phyloP scores from a whole-genome alignment of 2,113 vertebrate species.

The Lampris megalopsis region DNA sequence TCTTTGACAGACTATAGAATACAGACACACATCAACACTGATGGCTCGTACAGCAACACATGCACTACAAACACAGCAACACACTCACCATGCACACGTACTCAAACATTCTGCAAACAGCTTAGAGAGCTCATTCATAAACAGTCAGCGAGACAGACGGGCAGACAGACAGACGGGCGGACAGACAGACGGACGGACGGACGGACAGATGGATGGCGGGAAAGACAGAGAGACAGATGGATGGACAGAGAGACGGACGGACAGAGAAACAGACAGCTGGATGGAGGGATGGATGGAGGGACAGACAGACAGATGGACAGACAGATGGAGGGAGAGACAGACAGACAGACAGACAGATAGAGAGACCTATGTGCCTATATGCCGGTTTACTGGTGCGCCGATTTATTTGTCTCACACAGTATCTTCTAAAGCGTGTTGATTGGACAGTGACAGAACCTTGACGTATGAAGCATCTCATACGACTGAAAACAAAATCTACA shows the following conservation, averaged over 20 bases:
- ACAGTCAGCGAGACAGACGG: slow-evolving; percentile 51
- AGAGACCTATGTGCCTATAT: too few relatives aligned
- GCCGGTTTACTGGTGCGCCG: too few relatives aligned
- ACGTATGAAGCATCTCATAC: too few relatives aligned
- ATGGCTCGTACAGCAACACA: not conserved
- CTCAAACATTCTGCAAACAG: slow-evolving; percentile 31
- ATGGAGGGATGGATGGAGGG: slow-evolving; percentile 26
- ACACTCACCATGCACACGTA: not conserved
- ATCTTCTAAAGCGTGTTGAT: too few relatives aligned
- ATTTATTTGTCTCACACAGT: too few relatives aligned
- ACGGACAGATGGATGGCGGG: slow-evolving; percentile 12
- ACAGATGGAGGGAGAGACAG: slow-evolving; percentile 21
- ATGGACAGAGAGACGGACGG: not conserved
- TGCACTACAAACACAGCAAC: not conserved
- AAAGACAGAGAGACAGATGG: not conserved
- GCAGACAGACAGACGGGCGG: slow-evolving; percentile 47
- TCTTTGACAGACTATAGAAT: slow-evolving; percentile 9
- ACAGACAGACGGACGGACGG: slow-evolving; percentile 32
- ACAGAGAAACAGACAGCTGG: slow-evolving; percentile 12
- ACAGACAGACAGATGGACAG: slow-evolving; percentile 45
- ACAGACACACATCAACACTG: slow-evolving; percentile 4
- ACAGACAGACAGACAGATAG: too few relatives aligned
- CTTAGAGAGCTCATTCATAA: slow-evolving; percentile 59
- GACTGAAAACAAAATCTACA: too few relatives aligned
- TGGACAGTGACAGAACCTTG: too few relatives aligned